phyloP scores from a whole-genome alignment of 2,888 invertebrate genomes.

The Diarsia rubi region DNA sequence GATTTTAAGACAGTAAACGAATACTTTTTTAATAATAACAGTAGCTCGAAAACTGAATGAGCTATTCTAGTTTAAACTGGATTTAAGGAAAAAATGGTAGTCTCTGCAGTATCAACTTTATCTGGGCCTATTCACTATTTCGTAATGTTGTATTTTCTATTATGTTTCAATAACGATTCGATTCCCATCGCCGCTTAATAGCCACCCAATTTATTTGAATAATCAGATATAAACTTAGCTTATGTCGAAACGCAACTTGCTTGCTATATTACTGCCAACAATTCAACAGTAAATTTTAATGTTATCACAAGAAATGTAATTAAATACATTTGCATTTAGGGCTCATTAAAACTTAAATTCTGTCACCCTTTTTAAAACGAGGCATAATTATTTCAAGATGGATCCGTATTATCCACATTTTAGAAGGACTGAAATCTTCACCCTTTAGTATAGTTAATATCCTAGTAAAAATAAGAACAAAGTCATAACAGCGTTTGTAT shows the following conservation, averaged over 20 bases:
- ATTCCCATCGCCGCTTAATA: neutral
- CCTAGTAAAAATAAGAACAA: slow-evolving; percentile 35
- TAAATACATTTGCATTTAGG: slow-evolving; percentile 24
- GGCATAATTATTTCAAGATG: slow-evolving; percentile 14
- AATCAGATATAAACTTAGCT: slow-evolving; percentile 9
- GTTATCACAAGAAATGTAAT: slow-evolving; percentile 3
- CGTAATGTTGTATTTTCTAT: slow-evolving; percentile 18
- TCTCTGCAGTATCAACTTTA: slow-evolving; percentile 11
- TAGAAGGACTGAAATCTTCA: slow-evolving; percentile 44
- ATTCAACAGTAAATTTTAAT: slow-evolving; percentile 6
- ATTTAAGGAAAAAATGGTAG: slow-evolving; percentile 16
- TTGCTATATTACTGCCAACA: slow-evolving; percentile 7
- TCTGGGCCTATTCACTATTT: slow-evolving; percentile 18
- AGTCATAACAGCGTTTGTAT: slow-evolving; percentile 11
- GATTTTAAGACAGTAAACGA: slow-evolving; percentile 20
- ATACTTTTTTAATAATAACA: slow-evolving; percentile 33
- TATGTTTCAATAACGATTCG: slow-evolving; percentile 10
- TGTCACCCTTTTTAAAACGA: slow-evolving; percentile 14
- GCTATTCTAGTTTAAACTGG: slow-evolving; percentile 15
- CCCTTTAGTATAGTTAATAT: slow-evolving; percentile 32
- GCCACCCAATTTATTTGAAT: slow-evolving; percentile 13
- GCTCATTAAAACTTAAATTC: slow-evolving; percentile 34
- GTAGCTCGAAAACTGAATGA: slow-evolving; percentile 34
- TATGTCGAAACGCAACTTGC: slow-evolving; percentile 3
- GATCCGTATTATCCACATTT: slow-evolving; percentile 28